Conservation (phyloP, 2,888 invertebrate species). For the Pyralis farinalis region DNA sequence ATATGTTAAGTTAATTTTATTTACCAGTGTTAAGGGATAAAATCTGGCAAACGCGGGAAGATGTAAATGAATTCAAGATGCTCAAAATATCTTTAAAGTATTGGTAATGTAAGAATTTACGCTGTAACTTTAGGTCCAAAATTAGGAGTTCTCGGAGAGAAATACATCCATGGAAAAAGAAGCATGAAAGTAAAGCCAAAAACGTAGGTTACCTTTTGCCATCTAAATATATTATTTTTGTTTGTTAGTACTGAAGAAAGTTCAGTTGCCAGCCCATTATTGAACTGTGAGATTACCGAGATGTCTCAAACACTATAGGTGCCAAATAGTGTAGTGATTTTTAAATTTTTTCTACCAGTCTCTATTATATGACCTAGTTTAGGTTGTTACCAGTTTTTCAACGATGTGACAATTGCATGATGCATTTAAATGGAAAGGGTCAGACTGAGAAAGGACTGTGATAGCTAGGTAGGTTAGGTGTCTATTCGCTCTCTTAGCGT, state of each 20-base stretch:
- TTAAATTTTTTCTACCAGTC: slow-evolving; percentile 62
- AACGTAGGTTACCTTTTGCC: slow-evolving; percentile 78
- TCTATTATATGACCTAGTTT: slow-evolving; percentile 66
- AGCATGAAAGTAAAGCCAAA: slow-evolving; percentile 68
- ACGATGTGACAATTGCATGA: slow-evolving; percentile 67
- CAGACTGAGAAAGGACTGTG: slow-evolving; percentile 81
- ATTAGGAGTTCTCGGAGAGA: slow-evolving; percentile 32
- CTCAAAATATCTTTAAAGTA: slow-evolving; percentile 65
- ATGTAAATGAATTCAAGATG: slow-evolving; percentile 54
- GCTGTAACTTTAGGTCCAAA: slow-evolving; percentile 52
- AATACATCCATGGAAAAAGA: slow-evolving; percentile 37
- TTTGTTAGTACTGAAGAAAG: slow-evolving; percentile 35
- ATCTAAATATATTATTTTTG: slow-evolving; percentile 53
- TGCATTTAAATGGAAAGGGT: slow-evolving; percentile 77
- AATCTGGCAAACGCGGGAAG: slow-evolving; percentile 62
- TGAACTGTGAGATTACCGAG: slow-evolving; percentile 32
- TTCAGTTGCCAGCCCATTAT: slow-evolving; percentile 38
- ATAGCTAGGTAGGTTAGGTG: slow-evolving; percentile 77
- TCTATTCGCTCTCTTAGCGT: slow-evolving; percentile 74
- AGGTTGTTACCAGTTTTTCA: slow-evolving; percentile 76
- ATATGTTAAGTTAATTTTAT: slow-evolving; percentile 73
- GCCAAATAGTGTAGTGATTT: slow-evolving; percentile 73
- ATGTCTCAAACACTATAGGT: slow-evolving; percentile 63
- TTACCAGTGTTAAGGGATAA: slow-evolving; percentile 66
- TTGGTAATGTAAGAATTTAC: slow-evolving; percentile 50